Percentiles rank a stretch among this genome's conserved stretches.
These are phyloP conservation scores for Menidia beryllina DNA, from an alignment of 2,113 vertebrate genomes.

Conservation along the genomic window DNA sequence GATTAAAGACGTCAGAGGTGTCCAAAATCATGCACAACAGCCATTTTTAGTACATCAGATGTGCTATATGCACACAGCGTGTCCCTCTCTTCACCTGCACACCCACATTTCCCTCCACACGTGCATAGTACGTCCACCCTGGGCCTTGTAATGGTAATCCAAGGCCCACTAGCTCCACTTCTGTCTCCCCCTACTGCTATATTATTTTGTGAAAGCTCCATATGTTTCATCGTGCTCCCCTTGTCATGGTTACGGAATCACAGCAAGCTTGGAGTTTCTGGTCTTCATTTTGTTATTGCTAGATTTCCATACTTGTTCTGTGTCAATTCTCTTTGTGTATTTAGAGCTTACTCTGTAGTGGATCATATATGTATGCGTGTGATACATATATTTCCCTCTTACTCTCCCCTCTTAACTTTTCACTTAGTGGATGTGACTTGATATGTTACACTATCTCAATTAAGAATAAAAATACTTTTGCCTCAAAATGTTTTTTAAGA, in stretches of 20 bases:
- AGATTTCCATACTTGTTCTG: constrained; percentile 80
- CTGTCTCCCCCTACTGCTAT: constrained; percentile 69
- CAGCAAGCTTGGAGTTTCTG: constrained; percentile 89
- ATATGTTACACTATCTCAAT: constrained; percentile 48
- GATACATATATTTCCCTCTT: constrained; percentile 81
- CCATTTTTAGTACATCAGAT: constrained; percentile 33
- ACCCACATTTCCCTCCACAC: constrained; percentile 76
- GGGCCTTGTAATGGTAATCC: constrained; percentile 89
- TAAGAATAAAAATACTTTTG: constrained; percentile 35
- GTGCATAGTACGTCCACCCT: constrained; percentile 74
- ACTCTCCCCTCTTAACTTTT: constrained; percentile 63
- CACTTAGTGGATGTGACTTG: constrained; percentile 69
- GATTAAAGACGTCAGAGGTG: constrained; percentile 31
- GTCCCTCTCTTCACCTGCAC: constrained; percentile 79
- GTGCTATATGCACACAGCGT: constrained; percentile 62
- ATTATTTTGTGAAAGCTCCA: constrained; percentile 77
- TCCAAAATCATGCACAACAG: constrained; percentile 54
- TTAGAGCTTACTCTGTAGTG: constrained; percentile 74
- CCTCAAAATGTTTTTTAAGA: constrained; percentile 35
- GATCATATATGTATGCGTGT: constrained; percentile 83
- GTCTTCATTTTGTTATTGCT: constrained; percentile 83
- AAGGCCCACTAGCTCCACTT: constrained; percentile 78
- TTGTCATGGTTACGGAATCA: constrained; percentile 93
- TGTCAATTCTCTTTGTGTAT: constrained; percentile 79
- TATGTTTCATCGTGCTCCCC: constrained; percentile 85